Base-by-base conservation (phyloP, 2,113 vertebrate genomes). In the Oncorhynchus kisutch region DNA sequence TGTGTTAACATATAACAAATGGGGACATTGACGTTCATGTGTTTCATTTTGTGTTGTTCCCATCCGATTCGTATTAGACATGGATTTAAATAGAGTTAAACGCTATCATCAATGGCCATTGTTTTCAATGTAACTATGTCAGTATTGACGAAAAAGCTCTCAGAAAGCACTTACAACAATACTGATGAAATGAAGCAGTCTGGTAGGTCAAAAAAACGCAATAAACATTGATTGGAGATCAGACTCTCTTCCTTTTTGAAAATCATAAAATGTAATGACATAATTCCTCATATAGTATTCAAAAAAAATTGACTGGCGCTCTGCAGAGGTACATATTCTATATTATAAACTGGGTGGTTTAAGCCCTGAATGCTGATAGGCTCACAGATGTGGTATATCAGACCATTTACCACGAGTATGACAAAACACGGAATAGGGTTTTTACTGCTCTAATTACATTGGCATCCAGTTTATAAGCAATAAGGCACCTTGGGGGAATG, bases 171-270 rank as follows among this genome's bases (percentile, higher is more conserved):
- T 81, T 72, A 84, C 67, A 74, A 76, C 78, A 51, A 86, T 87
- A 81, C 85, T 74, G 76, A 83, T 88, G 82, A 84, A 89, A 88
- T 84, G 77, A 82, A 70, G 34, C 27, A 13, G 67, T 59, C 51
- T 12, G 27, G 12, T 51, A 76, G 39, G 77, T 73, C 45, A 48
- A 51, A 73, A 57, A 78, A 88, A 90, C 82, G 72, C 39, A 78
- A 90, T 89, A 85, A 88, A 73, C 76, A 92, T 89, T 78, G 86
- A 92, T 88, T 82, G 34, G 71, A 76, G 66, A 77, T 34, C 48
- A 66, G 22, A 64, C 34, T 16, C 34, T 51, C 51, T 54, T 14
- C 3, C 24, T 66, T 48, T 69, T 69, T 67, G 20, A 24, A 8
- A 62, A 62, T 24, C n/a, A 7, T 62, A 22, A 4, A 62, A 62